Conservation (phyloP, 2,113 vertebrate species). For the Mus pahari region DNA sequence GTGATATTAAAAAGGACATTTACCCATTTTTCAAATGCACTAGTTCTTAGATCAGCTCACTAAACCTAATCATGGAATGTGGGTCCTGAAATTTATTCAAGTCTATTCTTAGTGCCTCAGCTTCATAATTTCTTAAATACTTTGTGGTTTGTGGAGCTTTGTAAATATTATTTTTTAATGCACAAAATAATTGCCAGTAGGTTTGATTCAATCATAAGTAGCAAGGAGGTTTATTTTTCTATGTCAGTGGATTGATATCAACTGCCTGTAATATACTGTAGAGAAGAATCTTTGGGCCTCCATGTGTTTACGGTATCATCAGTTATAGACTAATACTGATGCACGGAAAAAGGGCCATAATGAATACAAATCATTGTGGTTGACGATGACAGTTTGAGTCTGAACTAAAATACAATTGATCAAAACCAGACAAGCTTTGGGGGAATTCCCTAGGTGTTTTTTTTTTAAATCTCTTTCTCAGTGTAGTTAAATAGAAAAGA, state of each 20-base stretch:
- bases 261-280: background rate
- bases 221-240: slow-evolving; percentile 13
- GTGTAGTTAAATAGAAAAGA: background rate
- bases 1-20: slow-evolving; percentile 10
- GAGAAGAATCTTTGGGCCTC: background rate
- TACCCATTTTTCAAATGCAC: slow-evolving; percentile 62
- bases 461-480: background rate
- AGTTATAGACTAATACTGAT: background rate
- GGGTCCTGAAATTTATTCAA: slow-evolving; percentile 36
- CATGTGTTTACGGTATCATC: background rate
- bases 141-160: background rate
- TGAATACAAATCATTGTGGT: slow-evolving; percentile 7
- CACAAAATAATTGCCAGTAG: background rate
- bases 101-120: background rate
- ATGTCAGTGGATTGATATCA: background rate
- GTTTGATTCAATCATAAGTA: slow-evolving; percentile 40
- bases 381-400: background rate
- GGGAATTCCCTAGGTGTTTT: background rate
- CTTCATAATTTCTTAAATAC: slow-evolving; percentile 9
- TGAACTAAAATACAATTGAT: slow-evolving; percentile 24
- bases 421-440: slow-evolving; percentile 6
- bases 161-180: slow-evolving; percentile 41
- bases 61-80: background rate
- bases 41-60: slow-evolving; percentile 15
- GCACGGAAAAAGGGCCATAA: background rate